Base-by-base conservation (phyloP, 2,797 vertebrate species). In the Danio jaintianensis region DNA sequence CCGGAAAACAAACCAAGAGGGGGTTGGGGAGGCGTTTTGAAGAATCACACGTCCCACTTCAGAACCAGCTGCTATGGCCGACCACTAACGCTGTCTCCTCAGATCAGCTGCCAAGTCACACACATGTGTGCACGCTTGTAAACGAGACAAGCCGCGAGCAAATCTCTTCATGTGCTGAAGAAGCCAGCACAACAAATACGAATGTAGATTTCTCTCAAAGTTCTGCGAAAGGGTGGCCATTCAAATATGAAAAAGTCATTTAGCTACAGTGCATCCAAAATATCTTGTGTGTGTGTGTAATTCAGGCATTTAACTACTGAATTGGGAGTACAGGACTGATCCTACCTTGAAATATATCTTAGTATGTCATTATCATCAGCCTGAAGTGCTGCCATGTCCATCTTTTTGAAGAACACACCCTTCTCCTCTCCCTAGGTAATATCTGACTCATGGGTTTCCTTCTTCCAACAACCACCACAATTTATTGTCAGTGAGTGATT, bases 41-140 rank as follows among this genome's bases (percentile, higher is more conserved):
- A 73, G 59, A 79, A 78, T 79, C 67, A 72, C 72, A 78, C 74
- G 42, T 69, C 74, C 74, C 66, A 76, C 79, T 79, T 81, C 82
- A 86, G 63, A 85, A 66, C 79, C 52, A 66, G 58, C 70, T 73
- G 80, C 80, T 75, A 68, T 1, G 4, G 55, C 50, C 58, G 18
- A 59, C 68, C 62, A 53, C 75, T 75, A 80, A 48, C 85, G 85
- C 87, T 87, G 89, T 89, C 89, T 88, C 85, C 89, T 85, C 82
- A 87, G 87, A 89, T 90, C 85, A 85, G 85, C 80, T 76, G 86
- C 85, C 82, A 87, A 89, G 87, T 86, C 75, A 55, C 82, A 84
- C 74, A 81, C 75, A 68, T 45, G 78, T 55, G 20, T 56, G 62
- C 9, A 22, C n/a, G 29, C 79, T 81, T 42, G 38, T 80, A 74